phyloP scores from a whole-genome alignment of 2,888 invertebrate genomes.

The Rutpela maculata region DNA sequence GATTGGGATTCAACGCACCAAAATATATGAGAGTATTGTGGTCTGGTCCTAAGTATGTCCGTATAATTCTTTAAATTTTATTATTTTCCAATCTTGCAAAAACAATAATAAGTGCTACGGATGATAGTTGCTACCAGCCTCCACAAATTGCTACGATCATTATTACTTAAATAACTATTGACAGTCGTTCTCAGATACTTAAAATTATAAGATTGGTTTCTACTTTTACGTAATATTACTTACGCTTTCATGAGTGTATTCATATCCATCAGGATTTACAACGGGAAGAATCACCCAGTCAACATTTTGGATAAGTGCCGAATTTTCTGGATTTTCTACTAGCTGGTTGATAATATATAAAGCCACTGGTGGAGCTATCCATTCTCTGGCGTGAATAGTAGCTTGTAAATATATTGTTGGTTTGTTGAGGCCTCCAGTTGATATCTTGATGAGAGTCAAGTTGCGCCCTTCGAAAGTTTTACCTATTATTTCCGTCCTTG shows the following conservation, averaged over 20 bases:
- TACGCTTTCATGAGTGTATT: slow-evolving; percentile 75
- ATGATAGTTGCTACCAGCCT: too few species aligned
- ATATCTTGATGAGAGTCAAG: slow-evolving; percentile 78
- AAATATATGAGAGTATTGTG: too few species aligned
- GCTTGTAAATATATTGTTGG: slow-evolving; percentile 79
- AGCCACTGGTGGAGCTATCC: slow-evolving; percentile 82
- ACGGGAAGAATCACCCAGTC: slow-evolving; percentile 83
- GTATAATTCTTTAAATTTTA: too few species aligned
- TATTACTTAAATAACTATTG: too few species aligned
- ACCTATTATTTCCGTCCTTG: slow-evolving; percentile 77
- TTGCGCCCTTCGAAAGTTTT: slow-evolving; percentile 77
- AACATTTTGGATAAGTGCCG: slow-evolving; percentile 77
- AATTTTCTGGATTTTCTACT: slow-evolving; percentile 77
- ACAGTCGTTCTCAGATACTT: too few species aligned
- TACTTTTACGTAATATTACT: slow-evolving; percentile 45
- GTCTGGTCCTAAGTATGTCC: too few species aligned
- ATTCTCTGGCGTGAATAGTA: slow-evolving; percentile 82
- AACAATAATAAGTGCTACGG: too few species aligned
- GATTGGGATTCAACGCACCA: too few species aligned
- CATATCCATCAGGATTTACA: slow-evolving; percentile 85
- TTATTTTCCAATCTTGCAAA: too few species aligned
- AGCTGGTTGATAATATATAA: slow-evolving; percentile 81
- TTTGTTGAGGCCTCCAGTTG: slow-evolving; percentile 73
- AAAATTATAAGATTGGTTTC: too few species aligned
- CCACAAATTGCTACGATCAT: too few species aligned